A percentile compares a stretch with the other conserved stretches of the same genome.
These are phyloP conservation scores for Cerceris rybyensis DNA, from an alignment of 2,888 invertebrate genomes.

Conservation along the genomic window DNA sequence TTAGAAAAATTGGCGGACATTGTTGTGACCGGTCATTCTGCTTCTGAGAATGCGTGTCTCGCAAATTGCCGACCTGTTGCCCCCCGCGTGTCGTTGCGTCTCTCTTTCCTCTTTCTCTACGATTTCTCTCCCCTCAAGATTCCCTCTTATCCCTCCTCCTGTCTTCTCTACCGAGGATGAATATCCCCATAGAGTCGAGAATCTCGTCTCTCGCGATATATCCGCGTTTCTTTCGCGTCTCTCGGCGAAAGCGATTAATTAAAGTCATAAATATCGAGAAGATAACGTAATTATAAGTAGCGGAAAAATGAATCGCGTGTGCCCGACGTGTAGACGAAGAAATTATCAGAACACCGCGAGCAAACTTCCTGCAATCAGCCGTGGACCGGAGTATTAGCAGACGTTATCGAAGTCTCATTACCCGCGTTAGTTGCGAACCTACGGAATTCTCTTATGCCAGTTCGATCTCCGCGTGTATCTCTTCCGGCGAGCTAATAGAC, in stretches of 20 bases:
- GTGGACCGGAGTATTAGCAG: not conserved
- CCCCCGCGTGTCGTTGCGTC: slow-evolving; percentile 21
- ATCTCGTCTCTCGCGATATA: too few relatives aligned
- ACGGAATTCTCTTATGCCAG: slow-evolving; percentile 5
- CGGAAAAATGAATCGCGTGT: too few relatives aligned
- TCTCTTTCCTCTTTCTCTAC: not conserved
- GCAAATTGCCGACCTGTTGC: slow-evolving; percentile 68
- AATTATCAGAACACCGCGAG: too few relatives aligned
- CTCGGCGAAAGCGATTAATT: too few relatives aligned
- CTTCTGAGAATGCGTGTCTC: slow-evolving; percentile 70
- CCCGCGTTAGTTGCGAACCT: not conserved
- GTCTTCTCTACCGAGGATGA: too few relatives aligned
- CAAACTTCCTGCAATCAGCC: not conserved
- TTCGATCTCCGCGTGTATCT: slow-evolving; percentile 51
- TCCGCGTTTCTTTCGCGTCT: too few relatives aligned
- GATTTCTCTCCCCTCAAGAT: too few relatives aligned
- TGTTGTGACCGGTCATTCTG: slow-evolving; percentile 68
- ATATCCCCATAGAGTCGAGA: too few relatives aligned
- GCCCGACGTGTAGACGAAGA: too few relatives aligned
- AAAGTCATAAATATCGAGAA: too few relatives aligned
- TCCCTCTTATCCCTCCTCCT: too few relatives aligned
- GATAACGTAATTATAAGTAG: too few relatives aligned
- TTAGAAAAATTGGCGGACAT: slow-evolving; percentile 71
- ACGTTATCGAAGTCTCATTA: slow-evolving; percentile 36
- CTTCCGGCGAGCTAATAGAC: slow-evolving; percentile 61